Conservation (phyloP, 2,797 vertebrate genomes). For the Serranus cabrilla region DNA sequence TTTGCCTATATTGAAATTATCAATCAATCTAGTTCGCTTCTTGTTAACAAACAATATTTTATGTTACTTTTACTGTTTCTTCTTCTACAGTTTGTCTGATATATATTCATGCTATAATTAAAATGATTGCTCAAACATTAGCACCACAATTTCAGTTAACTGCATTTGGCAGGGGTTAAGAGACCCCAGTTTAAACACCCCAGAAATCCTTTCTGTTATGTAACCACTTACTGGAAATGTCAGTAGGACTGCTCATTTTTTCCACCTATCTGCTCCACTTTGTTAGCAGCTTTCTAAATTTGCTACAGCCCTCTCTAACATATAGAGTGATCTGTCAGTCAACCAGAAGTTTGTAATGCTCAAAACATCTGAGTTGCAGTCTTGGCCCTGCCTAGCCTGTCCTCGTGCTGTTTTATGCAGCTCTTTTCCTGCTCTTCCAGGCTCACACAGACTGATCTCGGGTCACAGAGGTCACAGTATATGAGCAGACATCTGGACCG, state of each 20-base stretch:
- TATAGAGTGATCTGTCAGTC: conserved; percentile 47
- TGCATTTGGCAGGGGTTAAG: conserved; percentile 61
- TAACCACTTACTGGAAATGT: conserved; percentile 60
- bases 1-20: background rate
- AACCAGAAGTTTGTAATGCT: conserved; percentile 51
- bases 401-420: conserved; percentile 71
- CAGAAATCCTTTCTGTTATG: conserved; percentile 48
- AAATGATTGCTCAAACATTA: conserved; percentile 55
- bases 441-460: conserved; percentile 62
- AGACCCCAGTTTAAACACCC: conserved; percentile 58
- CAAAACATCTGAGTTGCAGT: conserved; percentile 58
- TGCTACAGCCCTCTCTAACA: conserved; percentile 35
- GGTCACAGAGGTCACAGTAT: conserved; percentile 68
- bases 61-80: too few species aligned
- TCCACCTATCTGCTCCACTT: conserved; percentile 55
- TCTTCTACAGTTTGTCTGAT: too few species aligned
- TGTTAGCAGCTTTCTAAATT: conserved; percentile 52
- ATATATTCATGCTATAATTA: conserved; percentile 30
- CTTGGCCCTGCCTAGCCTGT: conserved; percentile 35
- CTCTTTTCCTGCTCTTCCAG: conserved; percentile 66
- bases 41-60: too few species aligned
- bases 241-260: conserved; percentile 51
- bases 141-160: conserved; percentile 58
- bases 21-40: background rate
- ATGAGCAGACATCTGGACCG: conserved; percentile 78